A percentile compares a stretch with the other conserved stretches of the same genome.
Conservation (phyloP, 2,113 vertebrate species). For the Xenopus tropicalis region UCB_Xtro_10.0 CM004449.2:73904001-73904500, state of each 20-base stretch:
- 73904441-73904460: too few relatives aligned
- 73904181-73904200: constrained; percentile 5
- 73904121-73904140: background rate
- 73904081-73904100: constrained; percentile 9
- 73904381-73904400: too few relatives aligned
- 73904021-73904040: background rate
- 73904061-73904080: constrained; percentile 13
- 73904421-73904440: too few relatives aligned
- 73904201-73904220: constrained; percentile 20
- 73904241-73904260: constrained; percentile 29
- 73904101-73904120: background rate
- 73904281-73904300: background rate
- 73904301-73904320: background rate
- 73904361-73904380: too few relatives aligned
- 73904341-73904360: background rate
- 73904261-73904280: constrained; percentile 7
- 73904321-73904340: background rate
- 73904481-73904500: too few relatives aligned
- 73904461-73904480: too few relatives aligned
- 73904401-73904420: too few relatives aligned
- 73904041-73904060: background rate
- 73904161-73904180: constrained; percentile 25
- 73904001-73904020: background rate
- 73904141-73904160: background rate
- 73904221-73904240: constrained; percentile 16